These are phyloP conservation scores for Drosophila lacertosa DNA, from an alignment of 1,140 invertebrate genomes.

Conservation along the genomic window DNA sequence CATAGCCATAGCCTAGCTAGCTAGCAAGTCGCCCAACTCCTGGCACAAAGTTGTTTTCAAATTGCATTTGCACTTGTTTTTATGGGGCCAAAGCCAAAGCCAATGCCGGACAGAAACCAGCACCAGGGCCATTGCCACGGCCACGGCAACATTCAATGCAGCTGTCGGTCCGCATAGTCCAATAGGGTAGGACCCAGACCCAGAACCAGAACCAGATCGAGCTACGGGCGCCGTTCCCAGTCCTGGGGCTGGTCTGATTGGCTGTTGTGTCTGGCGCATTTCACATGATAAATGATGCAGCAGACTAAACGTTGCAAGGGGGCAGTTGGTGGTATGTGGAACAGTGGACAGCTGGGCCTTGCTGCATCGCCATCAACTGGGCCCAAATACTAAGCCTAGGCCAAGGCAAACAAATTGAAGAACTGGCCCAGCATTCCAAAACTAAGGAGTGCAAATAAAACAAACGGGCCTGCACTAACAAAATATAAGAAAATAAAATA, in stretches of 20 bases:
- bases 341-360: background rate
- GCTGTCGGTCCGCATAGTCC: constrained; percentile 29
- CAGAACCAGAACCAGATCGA: constrained; percentile 6
- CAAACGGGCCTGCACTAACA: constrained; percentile 10
- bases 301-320: constrained; percentile 72
- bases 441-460: constrained; percentile 55
- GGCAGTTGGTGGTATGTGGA: constrained; percentile 13
- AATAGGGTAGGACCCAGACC: background rate
- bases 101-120: background rate
- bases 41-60: constrained; percentile 63
- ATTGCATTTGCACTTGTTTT: constrained; percentile 81
- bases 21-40: constrained; percentile 22
- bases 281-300: constrained; percentile 81
- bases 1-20: constrained; percentile 47
- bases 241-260: constrained; percentile 46
- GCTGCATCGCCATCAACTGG: constrained; percentile 15
- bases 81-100: constrained; percentile 48
- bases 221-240: constrained; percentile 7
- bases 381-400: constrained; percentile 61
- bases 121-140: constrained; percentile 34
- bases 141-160: constrained; percentile 37
- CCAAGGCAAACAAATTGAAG: constrained; percentile 72
- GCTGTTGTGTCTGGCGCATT: constrained; percentile 76
- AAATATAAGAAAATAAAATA: no score
- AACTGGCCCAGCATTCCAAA: constrained; percentile 55